These are phyloP conservation scores for Ariolimax columbianus DNA, from an alignment of 2,888 invertebrate genomes.

Conservation along the genomic window DNA sequence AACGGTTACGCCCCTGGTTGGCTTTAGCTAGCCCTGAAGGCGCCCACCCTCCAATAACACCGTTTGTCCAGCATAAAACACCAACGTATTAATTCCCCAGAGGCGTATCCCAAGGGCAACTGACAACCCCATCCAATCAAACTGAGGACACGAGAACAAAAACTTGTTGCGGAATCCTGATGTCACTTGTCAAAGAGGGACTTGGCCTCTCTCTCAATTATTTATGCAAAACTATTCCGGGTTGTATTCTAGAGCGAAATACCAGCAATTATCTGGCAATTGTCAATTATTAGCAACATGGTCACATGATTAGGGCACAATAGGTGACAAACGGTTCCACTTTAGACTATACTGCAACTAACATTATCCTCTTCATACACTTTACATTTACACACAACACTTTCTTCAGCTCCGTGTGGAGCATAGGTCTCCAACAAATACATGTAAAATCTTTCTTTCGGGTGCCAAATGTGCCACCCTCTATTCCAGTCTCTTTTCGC, in stretches of 20 bases:
- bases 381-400: no score
- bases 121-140: conserved; percentile 2
- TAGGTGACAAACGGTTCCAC: no score
- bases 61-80: background rate
- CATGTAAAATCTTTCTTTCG: no score
- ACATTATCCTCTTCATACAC: no score
- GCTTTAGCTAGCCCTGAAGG: no score
- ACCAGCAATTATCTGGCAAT: background rate
- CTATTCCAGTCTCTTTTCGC: no score
- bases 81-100: no score
- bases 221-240: background rate
- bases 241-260: background rate
- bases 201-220: background rate
- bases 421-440: no score
- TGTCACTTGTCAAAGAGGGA: background rate
- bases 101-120: background rate
- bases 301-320: background rate
- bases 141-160: background rate
- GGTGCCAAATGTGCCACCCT: no score
- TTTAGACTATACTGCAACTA: no score
- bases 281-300: background rate
- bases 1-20: no score
- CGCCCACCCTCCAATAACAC: background rate
- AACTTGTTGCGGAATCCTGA: background rate
- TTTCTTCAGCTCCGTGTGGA: no score